phyloP scores from a whole-genome alignment of 2,888 invertebrate genomes.

The Odontocolon sp. region DNA sequence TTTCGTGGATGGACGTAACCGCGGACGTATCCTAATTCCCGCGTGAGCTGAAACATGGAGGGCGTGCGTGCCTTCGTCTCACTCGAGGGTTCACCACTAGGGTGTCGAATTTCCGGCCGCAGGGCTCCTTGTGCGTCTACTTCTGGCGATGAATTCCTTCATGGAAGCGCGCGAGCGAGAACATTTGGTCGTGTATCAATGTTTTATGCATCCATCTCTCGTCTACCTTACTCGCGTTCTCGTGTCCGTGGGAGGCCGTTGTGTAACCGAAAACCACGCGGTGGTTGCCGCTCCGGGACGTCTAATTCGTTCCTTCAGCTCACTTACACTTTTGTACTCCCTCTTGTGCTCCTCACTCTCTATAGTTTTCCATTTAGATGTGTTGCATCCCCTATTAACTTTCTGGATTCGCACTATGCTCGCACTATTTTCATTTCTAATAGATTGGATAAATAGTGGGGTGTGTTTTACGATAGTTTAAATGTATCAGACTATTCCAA shows the following conservation, averaged over 20 bases:
- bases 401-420: too few species aligned
- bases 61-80: conserved; percentile 15
- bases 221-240: conserved; percentile 56
- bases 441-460: too few species aligned
- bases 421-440: too few species aligned
- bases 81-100: conserved; percentile 40
- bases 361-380: neutral
- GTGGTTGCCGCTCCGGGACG: conserved; percentile 67
- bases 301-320: conserved; percentile 73
- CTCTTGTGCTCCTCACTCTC: conserved; percentile 17
- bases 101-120: conserved; percentile 56
- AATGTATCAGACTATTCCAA: too few species aligned
- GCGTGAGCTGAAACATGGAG: conserved; percentile 36
- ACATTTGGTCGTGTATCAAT: conserved; percentile 66
- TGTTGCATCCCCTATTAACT: too few species aligned
- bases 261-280: conserved; percentile 74
- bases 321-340: conserved; percentile 1
- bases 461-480: too few species aligned
- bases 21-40: conserved; percentile 50
- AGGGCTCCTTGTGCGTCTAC: conserved; percentile 26
- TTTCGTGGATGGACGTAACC: conserved; percentile 39
- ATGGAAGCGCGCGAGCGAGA: conserved; percentile 63
- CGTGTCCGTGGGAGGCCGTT: conserved; percentile 69
- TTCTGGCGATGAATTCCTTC: conserved; percentile 63
- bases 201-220: conserved; percentile 67